These are phyloP conservation scores for Pteropus rufus DNA, from an alignment of 2,797 vertebrate genomes.

Conservation along the genomic window DNA sequence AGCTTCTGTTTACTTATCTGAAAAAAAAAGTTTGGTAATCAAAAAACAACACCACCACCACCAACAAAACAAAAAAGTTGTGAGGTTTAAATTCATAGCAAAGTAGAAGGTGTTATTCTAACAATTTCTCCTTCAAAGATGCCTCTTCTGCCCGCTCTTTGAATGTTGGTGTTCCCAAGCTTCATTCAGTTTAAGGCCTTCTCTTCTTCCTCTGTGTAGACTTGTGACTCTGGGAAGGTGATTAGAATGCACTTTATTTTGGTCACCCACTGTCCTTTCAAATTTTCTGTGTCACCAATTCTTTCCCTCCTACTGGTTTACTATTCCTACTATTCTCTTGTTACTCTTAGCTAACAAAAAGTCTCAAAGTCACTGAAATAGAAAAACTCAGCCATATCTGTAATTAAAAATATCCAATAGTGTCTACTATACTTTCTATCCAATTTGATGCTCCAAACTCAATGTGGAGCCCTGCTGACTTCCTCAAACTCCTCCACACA, in stretches of 20 bases:
- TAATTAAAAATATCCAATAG: neutral
- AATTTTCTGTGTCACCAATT: neutral
- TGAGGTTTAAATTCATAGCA: neutral
- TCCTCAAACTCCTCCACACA: neutral
- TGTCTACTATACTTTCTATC: neutral
- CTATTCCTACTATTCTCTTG: neutral
- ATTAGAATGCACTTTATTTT: neutral
- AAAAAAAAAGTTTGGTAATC: neutral
- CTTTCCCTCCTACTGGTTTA: neutral
- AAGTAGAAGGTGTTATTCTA: neutral
- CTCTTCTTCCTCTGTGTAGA: neutral
- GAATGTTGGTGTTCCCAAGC: neutral
- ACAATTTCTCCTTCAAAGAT: neutral
- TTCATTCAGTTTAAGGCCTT: neutral
- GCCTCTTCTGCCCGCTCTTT: neutral
- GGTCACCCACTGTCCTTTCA: neutral
- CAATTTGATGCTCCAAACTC: neutral
- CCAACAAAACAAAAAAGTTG: neutral
- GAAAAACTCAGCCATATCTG: neutral
- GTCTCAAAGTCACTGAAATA: neutral
- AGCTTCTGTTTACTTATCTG: neutral
- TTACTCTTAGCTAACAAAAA: neutral
- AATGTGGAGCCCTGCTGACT: neutral
- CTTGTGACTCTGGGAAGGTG: neutral
- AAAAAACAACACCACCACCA: neutral